Evolutionary conservation across 2,113 vertebrate genomes (phyloP).

Genomic region (Anas platyrhynchos): DNA sequence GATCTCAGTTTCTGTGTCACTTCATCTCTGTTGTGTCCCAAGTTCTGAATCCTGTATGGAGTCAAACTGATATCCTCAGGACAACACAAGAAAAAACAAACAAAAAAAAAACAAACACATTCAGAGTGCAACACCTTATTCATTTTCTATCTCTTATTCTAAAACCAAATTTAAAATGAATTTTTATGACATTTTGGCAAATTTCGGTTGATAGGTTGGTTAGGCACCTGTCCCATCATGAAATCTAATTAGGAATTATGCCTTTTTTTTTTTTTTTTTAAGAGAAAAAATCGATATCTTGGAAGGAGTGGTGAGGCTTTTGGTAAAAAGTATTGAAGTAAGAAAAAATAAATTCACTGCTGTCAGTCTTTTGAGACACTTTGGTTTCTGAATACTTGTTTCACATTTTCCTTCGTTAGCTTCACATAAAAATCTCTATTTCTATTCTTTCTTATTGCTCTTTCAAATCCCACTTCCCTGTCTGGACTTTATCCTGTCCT

Average conservation of each 20-base stretch:
- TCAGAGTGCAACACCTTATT: not conserved
- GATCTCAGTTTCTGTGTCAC: not conserved
- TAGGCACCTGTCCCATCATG: not conserved
- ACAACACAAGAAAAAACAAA: not conserved
- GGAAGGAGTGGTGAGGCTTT: not conserved
- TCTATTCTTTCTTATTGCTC: not conserved
- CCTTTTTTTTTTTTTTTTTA: too few relatives aligned
- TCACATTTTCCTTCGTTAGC: not conserved
- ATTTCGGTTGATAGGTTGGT: not conserved
- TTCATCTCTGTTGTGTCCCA: not conserved
- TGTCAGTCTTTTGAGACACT: not conserved
- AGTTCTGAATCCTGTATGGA: not conserved
- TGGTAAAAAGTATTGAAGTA: not conserved
- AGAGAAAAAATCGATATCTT: not conserved
- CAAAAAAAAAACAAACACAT: not conserved
- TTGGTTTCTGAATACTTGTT: not conserved
- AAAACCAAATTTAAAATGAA: not conserved
- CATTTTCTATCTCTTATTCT: not conserved
- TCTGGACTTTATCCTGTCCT: not conserved
- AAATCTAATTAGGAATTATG: not conserved
- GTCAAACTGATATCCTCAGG: not conserved
- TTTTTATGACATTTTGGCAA: not conserved
- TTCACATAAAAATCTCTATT: not conserved
- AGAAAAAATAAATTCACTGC: not conserved
- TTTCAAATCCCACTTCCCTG: not conserved